Evolutionary conservation across 2,113 vertebrate species (phyloP).

Genomic region (Bos taurus): ARS-UCD2.0 NC_037336.1:27554501-27555000

Average conservation of each 20-base stretch:
- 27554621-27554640: background rate
- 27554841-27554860: background rate
- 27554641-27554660: background rate
- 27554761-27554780: background rate
- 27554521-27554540: background rate
- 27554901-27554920: background rate
- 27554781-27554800: background rate
- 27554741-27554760: background rate
- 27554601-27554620: background rate
- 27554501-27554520: background rate
- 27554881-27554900: background rate
- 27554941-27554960: background rate
- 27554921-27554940: background rate
- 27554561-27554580: background rate
- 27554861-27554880: background rate
- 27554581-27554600: background rate
- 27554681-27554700: background rate
- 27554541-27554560: background rate
- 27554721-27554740: background rate
- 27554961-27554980: background rate
- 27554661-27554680: background rate
- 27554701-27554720: background rate
- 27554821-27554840: background rate
- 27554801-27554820: background rate
- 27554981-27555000: background rate